Evolutionary conservation across 1,140 invertebrate genomes (phyloP).

Genomic region (Calosoma granatense): DNA sequence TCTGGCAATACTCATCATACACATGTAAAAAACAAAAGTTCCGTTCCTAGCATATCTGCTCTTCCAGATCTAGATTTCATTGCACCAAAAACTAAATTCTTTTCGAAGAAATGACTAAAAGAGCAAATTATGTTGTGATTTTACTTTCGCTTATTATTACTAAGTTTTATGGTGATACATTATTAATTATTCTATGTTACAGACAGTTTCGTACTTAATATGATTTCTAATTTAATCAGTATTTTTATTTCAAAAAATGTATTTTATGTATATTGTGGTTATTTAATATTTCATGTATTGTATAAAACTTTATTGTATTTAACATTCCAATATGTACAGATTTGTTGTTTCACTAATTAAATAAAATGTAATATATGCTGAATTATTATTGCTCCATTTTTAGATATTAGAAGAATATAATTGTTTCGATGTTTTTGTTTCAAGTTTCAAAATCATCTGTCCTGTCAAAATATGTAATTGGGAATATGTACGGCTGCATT

Average conservation of each 20-base stretch:
- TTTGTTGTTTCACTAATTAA: not conserved
- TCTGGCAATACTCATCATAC: not conserved
- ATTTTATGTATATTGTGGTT: constrained; percentile 14
- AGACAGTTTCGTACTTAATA: constrained; percentile 3
- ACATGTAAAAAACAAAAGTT: constrained; percentile 28
- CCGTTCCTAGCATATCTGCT: constrained; percentile 34
- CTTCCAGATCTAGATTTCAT: constrained; percentile 40
- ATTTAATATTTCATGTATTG: constrained; percentile 15
- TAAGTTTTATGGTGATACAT: constrained; percentile 6
- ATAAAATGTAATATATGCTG: constrained; percentile 1
- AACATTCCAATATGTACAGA: constrained; percentile 16
- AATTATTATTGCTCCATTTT: too few species aligned
- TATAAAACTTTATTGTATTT: constrained; percentile 14
- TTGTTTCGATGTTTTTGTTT: too few species aligned
- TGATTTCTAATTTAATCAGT: constrained; percentile 9
- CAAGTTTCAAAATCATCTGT: too few species aligned
- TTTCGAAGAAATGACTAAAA: constrained; percentile 29
- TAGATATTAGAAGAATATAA: too few species aligned
- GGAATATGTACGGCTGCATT: too few species aligned
- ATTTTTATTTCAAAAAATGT: constrained; percentile 10
- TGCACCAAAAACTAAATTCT: constrained; percentile 28
- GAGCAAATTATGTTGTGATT: constrained; percentile 28
- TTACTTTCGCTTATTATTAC: not conserved
- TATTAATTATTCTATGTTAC: not conserved
- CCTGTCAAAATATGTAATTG: too few species aligned